phyloP scores from a whole-genome alignment of 2,888 invertebrate genomes.

The Tinea pellionella region DNA sequence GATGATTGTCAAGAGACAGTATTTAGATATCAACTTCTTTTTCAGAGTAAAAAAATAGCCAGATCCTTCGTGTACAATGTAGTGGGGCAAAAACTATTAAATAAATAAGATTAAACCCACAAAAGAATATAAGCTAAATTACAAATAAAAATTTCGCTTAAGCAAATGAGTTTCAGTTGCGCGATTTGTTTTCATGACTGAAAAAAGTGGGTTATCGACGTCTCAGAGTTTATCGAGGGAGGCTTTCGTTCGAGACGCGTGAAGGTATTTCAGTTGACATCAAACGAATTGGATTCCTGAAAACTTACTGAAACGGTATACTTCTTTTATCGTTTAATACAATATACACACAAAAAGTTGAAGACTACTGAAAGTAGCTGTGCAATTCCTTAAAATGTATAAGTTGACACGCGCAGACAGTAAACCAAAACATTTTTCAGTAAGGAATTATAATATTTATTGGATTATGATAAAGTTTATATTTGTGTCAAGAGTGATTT shows the following conservation, averaged over 20 bases:
- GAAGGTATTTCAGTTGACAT: not conserved
- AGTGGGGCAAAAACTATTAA: too few relatives aligned
- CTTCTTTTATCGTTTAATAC: not conserved
- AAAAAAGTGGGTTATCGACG: not conserved
- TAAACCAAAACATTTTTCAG: too few relatives aligned
- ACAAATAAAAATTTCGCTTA: not conserved
- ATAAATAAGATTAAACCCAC: too few relatives aligned
- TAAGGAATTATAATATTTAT: not conserved
- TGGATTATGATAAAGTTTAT: not conserved
- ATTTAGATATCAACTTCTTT: too few relatives aligned
- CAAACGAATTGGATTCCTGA: slow-evolving; percentile 1
- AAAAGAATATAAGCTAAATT: too few relatives aligned
- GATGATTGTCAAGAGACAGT: too few relatives aligned
- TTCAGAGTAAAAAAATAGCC: too few relatives aligned
- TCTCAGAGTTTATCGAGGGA: not conserved
- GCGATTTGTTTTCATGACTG: not conserved
- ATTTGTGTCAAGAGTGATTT: not conserved
- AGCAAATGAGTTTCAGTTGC: not conserved
- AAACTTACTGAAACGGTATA: not conserved
- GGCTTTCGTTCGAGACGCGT: slow-evolving; percentile 1
- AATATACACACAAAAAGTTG: not conserved
- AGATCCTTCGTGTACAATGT: too few relatives aligned
- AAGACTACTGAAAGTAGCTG: too few relatives aligned
- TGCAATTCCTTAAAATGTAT: too few relatives aligned
- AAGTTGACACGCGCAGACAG: too few relatives aligned